Base-by-base conservation (phyloP, 1,140 invertebrate genomes). In the Leptinotarsa defecta region DNA sequence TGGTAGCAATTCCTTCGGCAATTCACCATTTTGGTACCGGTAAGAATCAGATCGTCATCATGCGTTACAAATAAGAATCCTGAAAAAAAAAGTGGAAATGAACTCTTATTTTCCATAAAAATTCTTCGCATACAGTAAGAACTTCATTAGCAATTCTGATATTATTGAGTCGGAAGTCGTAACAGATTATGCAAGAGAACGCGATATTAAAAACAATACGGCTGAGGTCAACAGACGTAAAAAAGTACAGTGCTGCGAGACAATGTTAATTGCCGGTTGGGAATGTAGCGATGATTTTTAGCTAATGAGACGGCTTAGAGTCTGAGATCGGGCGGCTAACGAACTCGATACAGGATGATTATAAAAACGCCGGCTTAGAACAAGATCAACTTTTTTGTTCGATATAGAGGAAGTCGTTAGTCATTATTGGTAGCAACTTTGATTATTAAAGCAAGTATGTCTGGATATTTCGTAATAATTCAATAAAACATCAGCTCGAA, bases 101-200 rank as follows among this genome's bases (percentile, higher is more conserved):
- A 57, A 57, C 13, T 13, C 13, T 57, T 13, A 57, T 15, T 57
- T 17, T 57, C 15, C 13, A 57, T 57, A 17, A 19, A 57, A 57
- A 57, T 57, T 17, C 52, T 15, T 57, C 1, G 17, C n/a, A 57
- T 57, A 57, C n/a, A 57, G 52, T 57, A 57, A 17, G 8, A 15
- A 19, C 67, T 48, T 68, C 67, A 68, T 68, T 68, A 68, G 43
- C 67, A 68, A 68, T 68, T 34, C 67, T 68, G 67, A 68, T 68
- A 68, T 68, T 68, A 68, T 43, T 68, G 67, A 68, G 34, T 27
- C 43, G 17, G 24, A n/a, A 68, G 34, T 34, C 67, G 43, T 68
- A 20, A 49, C 43, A 68, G 67, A 68, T 68, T 68, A 68, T 68
- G 67, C 67, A 19, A 68, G 34, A 48, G 43, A 68, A 68, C 67